Conservation (phyloP, 2,888 invertebrate species). For the Rhagonycha fulva region DNA sequence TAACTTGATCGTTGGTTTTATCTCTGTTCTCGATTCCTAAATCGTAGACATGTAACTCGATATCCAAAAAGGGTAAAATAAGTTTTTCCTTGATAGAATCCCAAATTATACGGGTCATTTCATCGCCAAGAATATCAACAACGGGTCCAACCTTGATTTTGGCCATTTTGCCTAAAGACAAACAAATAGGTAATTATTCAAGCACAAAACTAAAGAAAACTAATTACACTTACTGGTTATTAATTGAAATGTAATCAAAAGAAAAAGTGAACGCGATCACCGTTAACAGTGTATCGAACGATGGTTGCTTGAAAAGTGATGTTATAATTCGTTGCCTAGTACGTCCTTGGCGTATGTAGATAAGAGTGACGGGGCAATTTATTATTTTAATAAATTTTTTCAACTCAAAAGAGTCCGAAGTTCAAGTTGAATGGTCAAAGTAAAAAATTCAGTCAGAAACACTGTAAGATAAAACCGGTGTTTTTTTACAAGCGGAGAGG, state of each 20-base stretch:
- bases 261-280: neutral
- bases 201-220: neutral
- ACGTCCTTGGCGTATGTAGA: neutral
- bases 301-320: neutral
- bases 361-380: neutral
- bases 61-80: conserved; percentile 93
- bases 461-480: neutral
- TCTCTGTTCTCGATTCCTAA: conserved; percentile 95
- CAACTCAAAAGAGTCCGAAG: neutral
- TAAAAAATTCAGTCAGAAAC: neutral
- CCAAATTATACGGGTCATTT: conserved; percentile 98
- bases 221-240: neutral
- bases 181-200: neutral
- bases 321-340: neutral
- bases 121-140: conserved; percentile 92
- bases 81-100: conserved; percentile 96
- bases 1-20: conserved; percentile 92
- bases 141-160: conserved; percentile 85
- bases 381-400: neutral
- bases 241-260: neutral
- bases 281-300: neutral
- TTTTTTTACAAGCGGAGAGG: neutral
- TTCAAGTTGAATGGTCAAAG: neutral
- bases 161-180: conserved; percentile 50
- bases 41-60: conserved; percentile 92